phyloP scores from a whole-genome alignment of 2,113 vertebrate genomes.

The Ploceus nigricollis region DNA sequence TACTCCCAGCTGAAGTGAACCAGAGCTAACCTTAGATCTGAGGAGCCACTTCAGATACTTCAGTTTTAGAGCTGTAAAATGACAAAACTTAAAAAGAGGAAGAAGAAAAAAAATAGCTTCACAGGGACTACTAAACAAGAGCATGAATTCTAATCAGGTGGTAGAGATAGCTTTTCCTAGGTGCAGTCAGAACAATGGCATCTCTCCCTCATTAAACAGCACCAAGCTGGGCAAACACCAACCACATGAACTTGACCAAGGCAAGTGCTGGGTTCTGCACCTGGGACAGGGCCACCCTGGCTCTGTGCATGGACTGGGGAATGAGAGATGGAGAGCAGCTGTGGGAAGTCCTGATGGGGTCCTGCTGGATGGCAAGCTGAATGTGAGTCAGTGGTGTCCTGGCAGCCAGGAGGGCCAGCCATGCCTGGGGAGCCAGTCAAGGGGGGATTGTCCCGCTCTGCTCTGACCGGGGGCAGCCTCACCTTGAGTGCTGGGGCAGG shows the following conservation, averaged over 20 bases:
- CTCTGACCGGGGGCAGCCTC: not conserved
- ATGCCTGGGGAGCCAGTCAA: not conserved
- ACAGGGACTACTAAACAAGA: not conserved
- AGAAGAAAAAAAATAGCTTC: not conserved
- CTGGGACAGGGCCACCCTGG: not conserved
- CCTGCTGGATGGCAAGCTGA: not conserved
- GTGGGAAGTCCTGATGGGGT: accelerated
- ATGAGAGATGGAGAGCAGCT: not conserved
- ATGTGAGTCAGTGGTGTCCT: accelerated
- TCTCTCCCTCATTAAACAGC: not conserved
- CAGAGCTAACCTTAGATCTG: not conserved
- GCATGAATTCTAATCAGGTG: not conserved
- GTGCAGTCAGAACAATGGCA: not conserved
- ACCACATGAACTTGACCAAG: accelerated
- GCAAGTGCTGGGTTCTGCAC: not conserved
- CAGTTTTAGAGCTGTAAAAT: not conserved
- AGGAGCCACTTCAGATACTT: not conserved
- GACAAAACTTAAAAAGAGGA: not conserved
- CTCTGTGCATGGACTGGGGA: not conserved
- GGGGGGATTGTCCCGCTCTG: not conserved
- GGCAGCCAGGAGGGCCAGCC: not conserved
- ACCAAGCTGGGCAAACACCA: not conserved
- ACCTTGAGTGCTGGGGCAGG: too few relatives aligned
- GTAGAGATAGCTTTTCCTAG: not conserved
- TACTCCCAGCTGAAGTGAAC: not conserved